phyloP scores from a whole-genome alignment of 2,888 invertebrate species.

The Hyposoter dolosus region DNA sequence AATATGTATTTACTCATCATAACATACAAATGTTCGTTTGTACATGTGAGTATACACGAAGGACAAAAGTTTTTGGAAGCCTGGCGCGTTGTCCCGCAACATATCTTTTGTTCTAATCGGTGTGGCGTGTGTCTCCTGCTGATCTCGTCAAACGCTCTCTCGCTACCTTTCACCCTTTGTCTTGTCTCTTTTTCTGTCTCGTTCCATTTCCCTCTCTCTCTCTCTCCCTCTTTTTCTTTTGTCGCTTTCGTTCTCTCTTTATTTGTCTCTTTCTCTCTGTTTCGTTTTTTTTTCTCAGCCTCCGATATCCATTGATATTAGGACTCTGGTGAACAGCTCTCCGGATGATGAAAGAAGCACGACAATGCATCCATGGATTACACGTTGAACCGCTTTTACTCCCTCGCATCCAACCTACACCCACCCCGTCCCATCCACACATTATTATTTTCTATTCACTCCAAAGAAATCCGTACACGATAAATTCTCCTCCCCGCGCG shows the following conservation, averaged over 20 bases:
- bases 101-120: constrained; percentile 62
- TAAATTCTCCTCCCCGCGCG: constrained; percentile 16
- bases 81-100: constrained; percentile 62
- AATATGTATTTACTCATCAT: constrained; percentile 24
- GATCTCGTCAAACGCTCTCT: constrained; percentile 67
- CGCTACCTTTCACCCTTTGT: constrained; percentile 68
- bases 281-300: background rate
- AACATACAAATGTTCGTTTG: background rate
- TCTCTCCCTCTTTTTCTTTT: background rate
- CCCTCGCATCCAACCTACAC: constrained; percentile 28
- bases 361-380: constrained; percentile 67
- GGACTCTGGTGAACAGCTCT: constrained; percentile 62
- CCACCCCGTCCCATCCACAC: constrained; percentile 51
- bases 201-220: constrained; percentile 2
- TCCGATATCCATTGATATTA: constrained; percentile 66
- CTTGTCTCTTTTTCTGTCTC: constrained; percentile 23
- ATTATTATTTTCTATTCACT: constrained; percentile 65
- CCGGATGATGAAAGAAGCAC: constrained; percentile 65
- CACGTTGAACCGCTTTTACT: constrained; percentile 63
- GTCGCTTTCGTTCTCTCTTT: background rate
- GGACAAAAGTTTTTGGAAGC: constrained; percentile 44
- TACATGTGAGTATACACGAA: background rate
- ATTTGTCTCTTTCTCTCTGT: constrained; percentile 6
- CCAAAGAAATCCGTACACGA: constrained; percentile 45
- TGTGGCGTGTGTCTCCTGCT: constrained; percentile 57